phyloP scores from a whole-genome alignment of 2,113 vertebrate genomes.

The Sylvilagus bachmani region DNA sequence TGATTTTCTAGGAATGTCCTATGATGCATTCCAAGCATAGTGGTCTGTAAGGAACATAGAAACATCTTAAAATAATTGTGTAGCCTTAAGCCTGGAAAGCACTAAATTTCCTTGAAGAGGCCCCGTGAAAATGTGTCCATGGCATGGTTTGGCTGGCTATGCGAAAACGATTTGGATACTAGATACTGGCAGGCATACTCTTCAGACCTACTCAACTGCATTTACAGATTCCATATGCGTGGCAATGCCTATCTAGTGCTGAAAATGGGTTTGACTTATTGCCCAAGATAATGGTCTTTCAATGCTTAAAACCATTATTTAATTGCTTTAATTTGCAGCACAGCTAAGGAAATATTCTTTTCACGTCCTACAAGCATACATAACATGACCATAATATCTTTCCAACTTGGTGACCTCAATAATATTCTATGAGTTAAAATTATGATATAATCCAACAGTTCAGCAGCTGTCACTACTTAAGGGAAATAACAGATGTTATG shows the following conservation, averaged over 20 bases:
- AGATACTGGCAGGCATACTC: neutral
- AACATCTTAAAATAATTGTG: neutral
- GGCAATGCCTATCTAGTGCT: no score
- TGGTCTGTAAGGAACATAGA: neutral
- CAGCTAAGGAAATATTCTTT: neutral
- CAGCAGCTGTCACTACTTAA: neutral
- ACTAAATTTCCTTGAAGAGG: neutral
- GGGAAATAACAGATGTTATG: slow-evolving; percentile 45
- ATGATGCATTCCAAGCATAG: neutral
- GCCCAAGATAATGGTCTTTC: neutral
- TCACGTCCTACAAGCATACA: neutral
- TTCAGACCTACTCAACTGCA: neutral
- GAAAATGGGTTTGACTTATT: slow-evolving; percentile 6
- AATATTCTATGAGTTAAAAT: neutral
- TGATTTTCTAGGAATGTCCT: neutral
- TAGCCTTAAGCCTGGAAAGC: neutral
- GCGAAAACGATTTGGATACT: neutral
- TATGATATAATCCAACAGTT: neutral
- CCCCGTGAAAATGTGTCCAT: neutral
- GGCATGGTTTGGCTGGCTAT: neutral
- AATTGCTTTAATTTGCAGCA: slow-evolving; percentile 49
- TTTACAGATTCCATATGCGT: neutral
- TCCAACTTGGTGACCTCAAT: neutral
- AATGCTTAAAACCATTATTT: neutral
- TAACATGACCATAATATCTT: neutral